Evolutionary conservation across 2,113 vertebrate species (phyloP).

Genomic region (Rhinichthys klamathensis): DNA sequence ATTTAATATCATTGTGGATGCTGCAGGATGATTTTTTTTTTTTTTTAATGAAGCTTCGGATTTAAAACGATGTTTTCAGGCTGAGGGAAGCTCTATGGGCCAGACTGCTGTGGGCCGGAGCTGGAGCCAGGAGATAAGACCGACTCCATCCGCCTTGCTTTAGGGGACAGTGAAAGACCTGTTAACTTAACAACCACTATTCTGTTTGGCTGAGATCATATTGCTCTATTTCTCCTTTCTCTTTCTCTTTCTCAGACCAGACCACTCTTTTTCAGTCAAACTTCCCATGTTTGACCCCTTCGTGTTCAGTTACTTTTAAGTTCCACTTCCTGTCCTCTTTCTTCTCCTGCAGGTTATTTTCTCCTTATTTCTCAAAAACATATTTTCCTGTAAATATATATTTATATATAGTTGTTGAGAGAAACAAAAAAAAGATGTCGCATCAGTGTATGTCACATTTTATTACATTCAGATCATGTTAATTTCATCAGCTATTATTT

Average conservation of each 20-base stretch:
- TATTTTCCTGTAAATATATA: too few species aligned
- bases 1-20: constrained; percentile 3
- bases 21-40: constrained; percentile 30
- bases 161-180: constrained; percentile 37
- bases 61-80: constrained; percentile 39
- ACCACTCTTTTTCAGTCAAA: not conserved
- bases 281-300: not conserved
- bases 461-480: not conserved
- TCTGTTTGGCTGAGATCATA: constrained; percentile 8
- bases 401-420: too few species aligned
- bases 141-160: constrained; percentile 50
- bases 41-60: constrained; percentile 26
- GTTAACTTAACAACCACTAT: constrained; percentile 66
- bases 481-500: too few species aligned
- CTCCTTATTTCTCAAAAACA: too few species aligned
- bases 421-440: too few species aligned
- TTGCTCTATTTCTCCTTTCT: constrained; percentile 7
- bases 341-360: not conserved
- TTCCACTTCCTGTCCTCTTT: not conserved
- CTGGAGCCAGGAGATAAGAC: constrained; percentile 61
- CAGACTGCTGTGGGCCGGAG: constrained; percentile 55
- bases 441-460: not conserved
- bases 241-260: constrained; percentile 3
- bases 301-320: not conserved
- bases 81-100: constrained; percentile 39